Base-by-base conservation (phyloP, 2,113 vertebrate species). In the Callocephalon fimbriatum region DNA sequence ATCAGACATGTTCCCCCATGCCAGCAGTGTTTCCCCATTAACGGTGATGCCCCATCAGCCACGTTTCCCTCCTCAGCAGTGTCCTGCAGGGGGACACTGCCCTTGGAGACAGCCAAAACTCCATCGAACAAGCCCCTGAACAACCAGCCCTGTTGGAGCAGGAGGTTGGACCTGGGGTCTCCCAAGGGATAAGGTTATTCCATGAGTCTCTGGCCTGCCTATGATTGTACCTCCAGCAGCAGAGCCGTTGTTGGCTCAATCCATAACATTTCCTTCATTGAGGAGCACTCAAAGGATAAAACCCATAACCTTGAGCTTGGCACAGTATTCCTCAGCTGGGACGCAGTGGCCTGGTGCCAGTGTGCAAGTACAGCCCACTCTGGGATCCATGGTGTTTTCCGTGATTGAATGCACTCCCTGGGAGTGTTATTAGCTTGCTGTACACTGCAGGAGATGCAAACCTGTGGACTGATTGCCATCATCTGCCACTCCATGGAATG, bases 41-140 rank as follows among this genome's bases (percentile, higher is more conserved):
- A 12, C 50, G 26, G 29, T 8, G 66, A 32, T 40, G 71, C 42
- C 42, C 37, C 31, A 12, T 32, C 72, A 71, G 75, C 37, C 50
- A 2, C 3, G 1, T 31, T 15, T 81, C 32, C n/a, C 62, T 27
- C 0, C 0, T 4, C 56, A 38, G 62, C 10, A 0, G 7, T 26
- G 67, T 42, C 26, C 21, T 18, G 0, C 38, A 3, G 32, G 21
- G 27, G 45, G 63, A 8, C 66, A 47, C 48, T 45, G 20, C 31
- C 48, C 17, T 68, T 56, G 80, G 14, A 31, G 18, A 37, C 0
- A n/a, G 20, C 7, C 6, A 62, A 66, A 53, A 67, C 42, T 50
- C 68, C 62, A 10, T 6, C 18, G 15, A 15, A 48, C 10, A 56
- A 87, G 11, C 4, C 20, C 13, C 26, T 0, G 1, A 42, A 7